Percentiles rank a stretch among this genome's conserved stretches.
Evolutionary conservation across 37 sponge, comb jelly and placozoan species (phyloP).

Genomic region (Aplysina aerophoba): DNA sequence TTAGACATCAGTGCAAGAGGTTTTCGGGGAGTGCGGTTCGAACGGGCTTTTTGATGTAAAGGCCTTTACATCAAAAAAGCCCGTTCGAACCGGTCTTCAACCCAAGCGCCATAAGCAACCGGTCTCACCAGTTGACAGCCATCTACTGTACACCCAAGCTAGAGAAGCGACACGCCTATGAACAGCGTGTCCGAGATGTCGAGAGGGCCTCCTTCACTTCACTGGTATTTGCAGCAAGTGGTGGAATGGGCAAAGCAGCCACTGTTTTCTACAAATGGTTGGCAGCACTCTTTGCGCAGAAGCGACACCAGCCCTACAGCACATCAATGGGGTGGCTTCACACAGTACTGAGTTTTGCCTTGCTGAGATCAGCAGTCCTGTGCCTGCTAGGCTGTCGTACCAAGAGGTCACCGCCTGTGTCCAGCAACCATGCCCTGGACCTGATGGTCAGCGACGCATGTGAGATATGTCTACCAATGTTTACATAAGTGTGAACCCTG

Average conservation of each 20-base stretch:
- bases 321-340: not conserved
- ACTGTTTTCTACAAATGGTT: not conserved
- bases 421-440: too few relatives aligned
- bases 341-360: not conserved
- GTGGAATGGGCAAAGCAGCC: constrained; percentile 15
- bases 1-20: constrained; percentile 15
- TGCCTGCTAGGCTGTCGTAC: not conserved
- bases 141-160: not conserved
- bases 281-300: not conserved
- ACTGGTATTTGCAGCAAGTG: constrained; percentile 14
- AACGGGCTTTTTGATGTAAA: constrained; percentile 3
- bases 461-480: too few relatives aligned
- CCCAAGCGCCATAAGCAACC: not conserved
- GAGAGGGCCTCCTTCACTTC: not conserved
- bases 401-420: too few relatives aligned
- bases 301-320: constrained; percentile 12
- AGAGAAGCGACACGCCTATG: not conserved
- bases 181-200: not conserved
- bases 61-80: too few relatives aligned
- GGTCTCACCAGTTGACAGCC: constrained; percentile 3
- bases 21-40: not conserved
- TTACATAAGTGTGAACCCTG: too few relatives aligned
- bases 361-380: not conserved
- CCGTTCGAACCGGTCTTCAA: too few relatives aligned
- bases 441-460: too few relatives aligned